Conservation (phyloP, 2,888 invertebrate species). For the Drosophila anceps region DNA sequence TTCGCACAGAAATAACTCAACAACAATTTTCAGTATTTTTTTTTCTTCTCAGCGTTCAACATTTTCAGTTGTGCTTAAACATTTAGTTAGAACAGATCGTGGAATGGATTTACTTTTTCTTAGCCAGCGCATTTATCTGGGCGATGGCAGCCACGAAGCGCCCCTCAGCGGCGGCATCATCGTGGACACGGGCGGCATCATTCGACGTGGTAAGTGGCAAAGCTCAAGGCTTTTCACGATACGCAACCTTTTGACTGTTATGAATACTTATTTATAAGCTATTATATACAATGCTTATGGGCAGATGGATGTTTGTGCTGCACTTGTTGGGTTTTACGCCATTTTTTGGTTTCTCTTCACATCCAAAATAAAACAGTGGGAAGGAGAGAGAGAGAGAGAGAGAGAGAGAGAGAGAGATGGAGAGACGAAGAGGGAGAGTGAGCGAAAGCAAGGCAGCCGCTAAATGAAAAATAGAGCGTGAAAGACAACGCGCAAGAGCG, state of each 20-base stretch:
- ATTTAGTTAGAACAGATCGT: slow-evolving; percentile 17
- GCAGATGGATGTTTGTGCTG: slow-evolving; percentile 6
- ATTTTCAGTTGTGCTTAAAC: slow-evolving; percentile 36
- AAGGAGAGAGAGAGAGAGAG: background rate
- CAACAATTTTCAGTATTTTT: background rate
- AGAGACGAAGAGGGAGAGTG: background rate
- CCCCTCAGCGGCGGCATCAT: slow-evolving; percentile 88
- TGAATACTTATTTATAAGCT: slow-evolving; percentile 15
- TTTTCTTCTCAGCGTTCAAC: background rate
- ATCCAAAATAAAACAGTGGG: slow-evolving; percentile 2
- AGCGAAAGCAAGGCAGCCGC: background rate
- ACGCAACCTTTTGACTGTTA: slow-evolving; percentile 14
- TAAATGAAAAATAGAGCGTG: background rate
- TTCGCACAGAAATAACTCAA: slow-evolving; percentile 36
- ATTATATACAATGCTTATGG: background rate
- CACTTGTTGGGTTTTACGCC: slow-evolving; percentile 10
- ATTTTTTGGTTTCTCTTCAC: slow-evolving; percentile 15
- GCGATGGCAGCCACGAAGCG: slow-evolving; percentile 81
- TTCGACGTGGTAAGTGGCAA: slow-evolving; percentile 80
- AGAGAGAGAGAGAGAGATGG: background rate
- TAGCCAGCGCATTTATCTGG: slow-evolving; percentile 86
- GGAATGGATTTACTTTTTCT: slow-evolving; percentile 84
- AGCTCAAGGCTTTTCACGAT: slow-evolving; percentile 6
- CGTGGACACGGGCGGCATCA: slow-evolving; percentile 87
- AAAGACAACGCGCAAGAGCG: background rate